Evolutionary conservation across 2,797 vertebrate genomes (phyloP), one percentile per base, ranked within the genome.

Genomic region (Melanotaenia maccullochi): DNA sequence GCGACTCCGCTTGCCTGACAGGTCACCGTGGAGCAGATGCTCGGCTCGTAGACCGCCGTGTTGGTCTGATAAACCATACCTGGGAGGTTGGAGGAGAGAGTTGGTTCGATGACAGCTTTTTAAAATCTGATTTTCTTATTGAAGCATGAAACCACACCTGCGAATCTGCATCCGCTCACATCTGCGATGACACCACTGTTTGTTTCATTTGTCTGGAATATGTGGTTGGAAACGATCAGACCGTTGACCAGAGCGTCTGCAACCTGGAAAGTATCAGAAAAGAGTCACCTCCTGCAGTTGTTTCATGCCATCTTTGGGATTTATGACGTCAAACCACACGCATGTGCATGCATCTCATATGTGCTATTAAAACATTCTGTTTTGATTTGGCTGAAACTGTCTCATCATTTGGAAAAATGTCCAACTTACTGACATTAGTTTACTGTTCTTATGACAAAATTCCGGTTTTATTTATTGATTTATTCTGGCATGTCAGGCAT

Each of bases 141-240:
- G 2, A 24, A 3, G 16, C 13, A n/a, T 4, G 1, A 9, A 52
- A 35, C n/a, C 62, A 18, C 3, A 89, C 83, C 87, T 52, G 76
- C 66, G 35, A 68, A 57, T 75, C 87, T 59, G 44, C 87, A 89
- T 33, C 85, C 85, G 2, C 77, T 87, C 30, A 89, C 14, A 1
- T 87, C 83, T 18, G 79, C 72, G 60, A 89, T 64, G 24, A 89
- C 61, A 3, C 83, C 85, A 0, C 8, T 32, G 6, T 14, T 76
- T 1, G 87, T 84, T 12, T 83, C 73, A 36, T 24, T 20, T 2
- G 60, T 73, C 20, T 56, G 70, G 55, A 87, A 86, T 11, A 3
- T 76, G 58, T 79, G 67, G 51, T 55, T 83, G 2, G 47, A 81
- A 58, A 85, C 54, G 0, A 73, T 56, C 3, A 67, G 22, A 8